Percentiles rank a stretch among this genome's conserved stretches.
Evolutionary conservation across 1,140 invertebrate genomes (phyloP).

Genomic region (Sycophila sp.): DNA sequence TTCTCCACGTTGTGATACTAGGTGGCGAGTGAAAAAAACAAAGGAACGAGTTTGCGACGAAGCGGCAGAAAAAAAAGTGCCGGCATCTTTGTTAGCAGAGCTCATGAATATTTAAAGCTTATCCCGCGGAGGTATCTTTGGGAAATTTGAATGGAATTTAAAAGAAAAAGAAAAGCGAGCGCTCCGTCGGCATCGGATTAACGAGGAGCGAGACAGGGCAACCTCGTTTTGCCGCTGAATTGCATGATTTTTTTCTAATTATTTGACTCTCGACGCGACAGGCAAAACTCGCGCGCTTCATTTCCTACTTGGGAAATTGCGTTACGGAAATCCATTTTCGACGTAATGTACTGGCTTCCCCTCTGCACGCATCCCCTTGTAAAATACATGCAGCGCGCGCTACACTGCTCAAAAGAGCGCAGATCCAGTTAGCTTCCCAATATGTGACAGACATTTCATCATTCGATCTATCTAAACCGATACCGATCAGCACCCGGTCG

Average conservation of each 20-base stretch:
- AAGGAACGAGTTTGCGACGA: neutral
- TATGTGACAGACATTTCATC: no score
- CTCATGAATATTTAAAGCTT: constrained; percentile 30
- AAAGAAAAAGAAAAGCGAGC: neutral
- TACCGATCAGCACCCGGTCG: no score
- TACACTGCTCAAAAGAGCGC: no score
- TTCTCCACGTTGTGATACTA: no score
- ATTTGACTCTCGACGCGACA: neutral
- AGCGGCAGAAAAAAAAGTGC: neutral
- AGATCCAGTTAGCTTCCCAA: no score
- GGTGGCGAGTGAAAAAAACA: no score
- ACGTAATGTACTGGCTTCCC: neutral
- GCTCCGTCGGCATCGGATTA: neutral
- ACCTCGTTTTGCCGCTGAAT: constrained; percentile 10
- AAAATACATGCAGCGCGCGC: no score
- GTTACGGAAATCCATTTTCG: constrained; percentile 9
- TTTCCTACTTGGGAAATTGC: constrained; percentile 21
- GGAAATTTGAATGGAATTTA: constrained; percentile 19
- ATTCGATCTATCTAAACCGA: no score
- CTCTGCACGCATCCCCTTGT: no score
- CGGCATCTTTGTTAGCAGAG: constrained; percentile 16
- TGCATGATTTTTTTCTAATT: constrained; percentile 20
- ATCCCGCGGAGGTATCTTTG: constrained; percentile 7
- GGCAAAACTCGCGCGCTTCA: neutral
- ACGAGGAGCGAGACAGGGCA: neutral